Base-by-base conservation (phyloP, 1,140 invertebrate species). In the Meteorus sp. region DNA sequence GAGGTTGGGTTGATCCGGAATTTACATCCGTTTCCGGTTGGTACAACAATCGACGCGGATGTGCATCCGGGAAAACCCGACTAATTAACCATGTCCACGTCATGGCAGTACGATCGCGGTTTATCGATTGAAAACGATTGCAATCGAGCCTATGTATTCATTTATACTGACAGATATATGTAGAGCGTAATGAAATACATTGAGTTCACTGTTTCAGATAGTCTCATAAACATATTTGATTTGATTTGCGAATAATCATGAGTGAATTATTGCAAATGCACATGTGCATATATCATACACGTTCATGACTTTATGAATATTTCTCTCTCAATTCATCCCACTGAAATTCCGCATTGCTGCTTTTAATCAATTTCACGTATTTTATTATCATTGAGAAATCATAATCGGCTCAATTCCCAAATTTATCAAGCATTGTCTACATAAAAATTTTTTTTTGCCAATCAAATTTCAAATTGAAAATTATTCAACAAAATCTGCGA, bases 71-170 rank as follows among this genome's bases (percentile, higher is more conserved):
- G 31, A 58, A 58, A 58, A 58, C 31, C 43, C 31, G 56, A 58
- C 56, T 58, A 58, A 58, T 58, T 58, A 58, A 58, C 56, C 45
- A 58, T 58, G 56, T 58, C 43, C 33, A 58, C 56, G 22, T 41
- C 35, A n/a, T 53, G 7, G 25, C 6, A 23, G 33, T 17, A 39
- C 47, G 54, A 51, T 41, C 56, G 35, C 20, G 20, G 47, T 47
- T 29, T 50, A 51, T 50, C 47, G 56, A 58, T 53, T 48, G 35
- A 51, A 51, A 51, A 58, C 33, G 56, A 58, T 50, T 33, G 20
- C 35, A 17, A 48, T 39, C 47, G 25, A 45, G 23, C 27, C 33
- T 17, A n/a, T n/a, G n/a, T 43, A 33, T 31, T 19, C 27, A 20
- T 17, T 13, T 51, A 13, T n/a, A 31, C 48, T 20, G 31, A 17